These are phyloP conservation scores for Peromyscus leucopus DNA, from an alignment of 2,113 vertebrate species.

Conservation along the genomic window DNA sequence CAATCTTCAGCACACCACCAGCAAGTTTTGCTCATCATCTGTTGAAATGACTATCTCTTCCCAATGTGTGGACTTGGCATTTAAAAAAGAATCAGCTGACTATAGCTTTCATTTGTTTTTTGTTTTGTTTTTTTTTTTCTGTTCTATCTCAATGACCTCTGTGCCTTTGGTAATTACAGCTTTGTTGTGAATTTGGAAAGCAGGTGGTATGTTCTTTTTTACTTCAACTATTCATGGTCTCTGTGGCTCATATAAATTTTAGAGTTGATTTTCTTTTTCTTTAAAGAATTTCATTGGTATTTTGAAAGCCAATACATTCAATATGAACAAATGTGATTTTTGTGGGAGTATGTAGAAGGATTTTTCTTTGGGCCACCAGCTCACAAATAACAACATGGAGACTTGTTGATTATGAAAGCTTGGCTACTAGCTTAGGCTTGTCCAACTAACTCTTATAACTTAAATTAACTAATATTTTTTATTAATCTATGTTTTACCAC, in stretches of 20 bases:
- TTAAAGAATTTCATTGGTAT: neutral
- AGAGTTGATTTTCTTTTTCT: neutral
- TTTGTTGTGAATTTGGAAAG: neutral
- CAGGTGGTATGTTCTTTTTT: neutral
- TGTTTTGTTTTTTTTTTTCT: neutral
- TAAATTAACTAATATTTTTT: neutral
- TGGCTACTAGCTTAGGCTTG: neutral
- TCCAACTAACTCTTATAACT: neutral
- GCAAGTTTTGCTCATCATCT: neutral
- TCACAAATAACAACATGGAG: neutral
- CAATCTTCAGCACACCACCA: neutral
- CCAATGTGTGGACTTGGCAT: neutral
- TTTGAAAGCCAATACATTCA: neutral
- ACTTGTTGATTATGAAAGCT: neutral
- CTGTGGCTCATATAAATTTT: neutral
- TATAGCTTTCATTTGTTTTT: neutral
- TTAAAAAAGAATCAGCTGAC: too few relatives aligned
- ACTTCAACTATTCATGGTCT: neutral
- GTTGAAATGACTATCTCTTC: neutral
- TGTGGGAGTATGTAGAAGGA: accelerated
- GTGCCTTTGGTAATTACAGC: neutral
- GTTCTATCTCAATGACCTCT: neutral
- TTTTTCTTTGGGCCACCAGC: neutral
- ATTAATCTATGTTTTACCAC: neutral
- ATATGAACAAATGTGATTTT: neutral